These are phyloP conservation scores for Cichlasoma orientale DNA, from an alignment of 2,797 vertebrate genomes.

Conservation along the genomic window DNA sequence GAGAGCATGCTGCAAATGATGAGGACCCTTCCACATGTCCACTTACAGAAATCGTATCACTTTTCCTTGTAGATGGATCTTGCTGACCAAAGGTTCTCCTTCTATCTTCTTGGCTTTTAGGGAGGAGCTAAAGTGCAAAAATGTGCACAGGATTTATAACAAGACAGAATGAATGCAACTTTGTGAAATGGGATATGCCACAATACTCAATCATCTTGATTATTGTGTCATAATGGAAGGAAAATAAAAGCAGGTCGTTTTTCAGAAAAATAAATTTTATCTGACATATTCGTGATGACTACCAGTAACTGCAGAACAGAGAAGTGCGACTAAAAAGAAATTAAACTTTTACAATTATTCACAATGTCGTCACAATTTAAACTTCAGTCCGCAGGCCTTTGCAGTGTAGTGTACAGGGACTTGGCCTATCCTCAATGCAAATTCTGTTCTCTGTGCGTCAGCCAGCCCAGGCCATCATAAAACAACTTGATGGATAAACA, in stretches of 20 bases:
- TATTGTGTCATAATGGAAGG: not conserved
- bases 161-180: no score
- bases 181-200: no score
- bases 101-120: no score
- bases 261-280: not conserved
- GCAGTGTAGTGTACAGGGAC: conserved; percentile 49
- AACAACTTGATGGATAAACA: conserved; percentile 79
- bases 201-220: not conserved
- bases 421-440: conserved; percentile 60
- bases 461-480: conserved; percentile 69
- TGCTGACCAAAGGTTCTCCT: no score
- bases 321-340: not conserved
- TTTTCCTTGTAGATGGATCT: no score
- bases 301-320: not conserved
- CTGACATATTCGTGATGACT: not conserved
- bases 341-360: not conserved
- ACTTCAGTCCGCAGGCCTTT: not conserved
- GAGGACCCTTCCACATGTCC: no score
- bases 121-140: no score
- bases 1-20: no score
- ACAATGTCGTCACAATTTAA: not conserved
- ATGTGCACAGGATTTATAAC: no score
- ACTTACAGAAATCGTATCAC: no score
- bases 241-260: not conserved
- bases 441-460: conserved; percentile 63